These are phyloP conservation scores for Cantharis flavilabris DNA, from an alignment of 2,888 invertebrate species.

Conservation along the genomic window DNA sequence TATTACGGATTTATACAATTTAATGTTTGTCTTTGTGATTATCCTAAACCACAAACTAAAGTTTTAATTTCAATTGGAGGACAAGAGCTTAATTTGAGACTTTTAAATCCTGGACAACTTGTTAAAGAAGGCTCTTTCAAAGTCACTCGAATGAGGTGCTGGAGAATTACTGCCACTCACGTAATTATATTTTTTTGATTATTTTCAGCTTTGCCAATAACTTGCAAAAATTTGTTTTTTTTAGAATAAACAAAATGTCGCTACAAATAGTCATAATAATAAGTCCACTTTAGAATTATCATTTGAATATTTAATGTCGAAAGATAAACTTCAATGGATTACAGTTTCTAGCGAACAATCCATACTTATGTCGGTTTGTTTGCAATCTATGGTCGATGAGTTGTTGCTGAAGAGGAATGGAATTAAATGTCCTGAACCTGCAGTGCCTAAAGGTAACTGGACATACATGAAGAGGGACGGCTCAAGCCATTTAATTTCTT, in stretches of 20 bases:
- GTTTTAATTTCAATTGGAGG: conserved; percentile 83
- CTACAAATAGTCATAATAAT: conserved; percentile 42
- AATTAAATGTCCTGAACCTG: conserved; percentile 51
- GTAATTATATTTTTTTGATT: conserved; percentile 51
- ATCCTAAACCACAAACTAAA: conserved; percentile 69
- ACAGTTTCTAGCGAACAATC: conserved; percentile 89
- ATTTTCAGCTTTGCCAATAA: not conserved
- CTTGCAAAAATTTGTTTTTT: conserved; percentile 21
- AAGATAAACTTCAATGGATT: conserved; percentile 92
- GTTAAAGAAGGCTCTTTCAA: conserved; percentile 86
- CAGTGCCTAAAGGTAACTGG: conserved; percentile 60
- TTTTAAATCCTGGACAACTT: conserved; percentile 62
- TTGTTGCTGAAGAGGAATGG: conserved; percentile 76
- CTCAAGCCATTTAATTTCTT: conserved; percentile 67
- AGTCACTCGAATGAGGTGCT: conserved; percentile 95
- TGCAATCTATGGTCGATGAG: conserved; percentile 96
- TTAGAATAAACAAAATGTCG: conserved; percentile 43
- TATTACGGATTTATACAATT: conserved; percentile 91
- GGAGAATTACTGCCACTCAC: conserved; percentile 91
- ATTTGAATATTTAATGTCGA: conserved; percentile 92
- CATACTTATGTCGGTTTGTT: conserved; percentile 92
- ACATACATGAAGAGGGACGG: conserved; percentile 77
- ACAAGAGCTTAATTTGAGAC: conserved; percentile 79
- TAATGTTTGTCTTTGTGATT: conserved; percentile 74
- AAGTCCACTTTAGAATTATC: conserved; percentile 77